Base-by-base conservation (phyloP, 2,797 vertebrate species). In the Lemur catta region DNA sequence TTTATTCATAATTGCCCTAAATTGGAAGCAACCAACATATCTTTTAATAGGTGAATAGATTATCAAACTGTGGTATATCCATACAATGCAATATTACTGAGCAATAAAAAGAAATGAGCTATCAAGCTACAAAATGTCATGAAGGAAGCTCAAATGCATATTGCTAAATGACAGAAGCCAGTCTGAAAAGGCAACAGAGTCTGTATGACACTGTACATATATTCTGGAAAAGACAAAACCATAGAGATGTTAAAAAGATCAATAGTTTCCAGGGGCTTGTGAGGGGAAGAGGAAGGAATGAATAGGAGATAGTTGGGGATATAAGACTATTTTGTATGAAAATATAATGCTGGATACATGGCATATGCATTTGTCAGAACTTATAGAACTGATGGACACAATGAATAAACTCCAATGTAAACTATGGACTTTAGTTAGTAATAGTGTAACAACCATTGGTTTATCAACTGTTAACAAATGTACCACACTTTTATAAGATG, bases 1-100 rank as follows among this genome's bases (percentile, higher is more conserved):
- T 95, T 80, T 92, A 67, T 55, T 92, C 43, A 69, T 69, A 93
- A 55, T 89, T 86, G 50, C 13, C 33, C n/a, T 30, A 89, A 92
- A 43, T 46, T 52, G 18, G 30, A 84, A 85, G 50, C 41, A 90
- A 82, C 28, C 28, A 75, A 92, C 12, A 81, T 59, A 33, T 63
- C 20, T 18, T 93, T 82, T 24, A 76, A 50, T 71, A 86, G 18
- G 28, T 76, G 26, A 82, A 76, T 78, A 38, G n/a, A 18, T 80
- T 76, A 81, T 38, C 26, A 48, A 75, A 67, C 38, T 74, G 50
- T 41, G 41, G n/a, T n/a, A 82, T 41, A 90, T 43, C 59, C 26
- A 57, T 63, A 12, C 28, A 71, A 7, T n/a, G 12, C 10, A 76
- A 71, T 71, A 22, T 65, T 63, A 81, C 14, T 48, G 43, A 71